A percentile compares a stretch with the other conserved stretches of the same genome.
Conservation (phyloP, 2,113 vertebrate species). For the Hystrix brachyura region DNA sequence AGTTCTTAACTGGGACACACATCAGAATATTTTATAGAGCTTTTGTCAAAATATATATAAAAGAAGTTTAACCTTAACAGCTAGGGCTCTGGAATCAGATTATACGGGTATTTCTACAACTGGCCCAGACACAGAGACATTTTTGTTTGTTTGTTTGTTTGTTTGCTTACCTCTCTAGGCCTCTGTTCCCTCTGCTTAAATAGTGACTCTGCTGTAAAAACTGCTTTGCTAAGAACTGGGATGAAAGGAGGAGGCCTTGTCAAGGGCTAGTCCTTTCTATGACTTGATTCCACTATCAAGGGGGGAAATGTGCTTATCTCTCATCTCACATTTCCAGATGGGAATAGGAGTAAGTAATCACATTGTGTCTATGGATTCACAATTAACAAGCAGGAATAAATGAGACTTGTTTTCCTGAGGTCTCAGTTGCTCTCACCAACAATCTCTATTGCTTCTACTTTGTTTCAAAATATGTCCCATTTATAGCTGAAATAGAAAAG, state of each 20-base stretch:
- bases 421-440: not conserved
- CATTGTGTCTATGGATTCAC: not conserved
- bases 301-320: not conserved
- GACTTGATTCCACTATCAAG: not conserved
- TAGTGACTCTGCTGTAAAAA: not conserved
- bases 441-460: not conserved
- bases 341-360: not conserved
- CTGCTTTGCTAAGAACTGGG: not conserved
- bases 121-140: not conserved
- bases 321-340: not conserved
- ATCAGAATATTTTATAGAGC: not conserved
- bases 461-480: not conserved
- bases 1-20: not conserved
- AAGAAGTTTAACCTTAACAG: constrained; percentile 8
- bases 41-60: constrained; percentile 23
- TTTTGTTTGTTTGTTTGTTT: not conserved
- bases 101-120: not conserved
- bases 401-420: not conserved
- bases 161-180: not conserved
- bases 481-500: constrained; percentile 31
- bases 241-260: not conserved
- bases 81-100: constrained; percentile 20
- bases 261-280: not conserved
- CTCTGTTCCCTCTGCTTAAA: not conserved
- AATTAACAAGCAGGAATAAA: constrained; percentile 39